Base-by-base conservation (phyloP, 2,888 invertebrate species). In the Coleophora flavipennella region DNA sequence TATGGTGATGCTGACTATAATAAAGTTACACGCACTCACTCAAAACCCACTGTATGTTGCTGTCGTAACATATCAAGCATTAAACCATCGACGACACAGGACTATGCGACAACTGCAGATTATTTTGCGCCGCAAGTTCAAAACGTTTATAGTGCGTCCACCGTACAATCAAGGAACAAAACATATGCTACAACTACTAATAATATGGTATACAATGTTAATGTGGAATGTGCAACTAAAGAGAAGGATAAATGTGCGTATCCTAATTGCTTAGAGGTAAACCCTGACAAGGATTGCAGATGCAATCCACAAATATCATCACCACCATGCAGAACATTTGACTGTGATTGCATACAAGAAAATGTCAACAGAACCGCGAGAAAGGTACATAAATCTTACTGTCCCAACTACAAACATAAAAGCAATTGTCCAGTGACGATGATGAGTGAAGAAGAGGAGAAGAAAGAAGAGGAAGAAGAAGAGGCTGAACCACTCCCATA, bases 361-460 rank as follows among this genome's bases (percentile, higher is more conserved):
- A 52, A 56, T 13, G 42, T 46, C 9, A 69, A 79, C 36, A 59
- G 56, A 38, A 57, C 53, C 8, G 46, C 71, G 2, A 66, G 84
- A 28, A 83, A 80, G 55, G 37, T 46, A 10, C 84, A 84, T 42
- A 69, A 68, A 36, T 64, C 80, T 4, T 83, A 65, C 36, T 84
- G 84, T 50, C 84, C 84, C 2, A 59, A 55, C 2, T 84, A 69
- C 39, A 77, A 68, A 43, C 84, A 84, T 46, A 83, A 79, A 41
- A 43, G 10, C 13, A 68, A 50, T 28, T 84, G 84, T 48, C 81
- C 81, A 9, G 79, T 84, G 2, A 72, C 60, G 7, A 51, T 54
- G 50, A 57, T 58, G 50, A 50, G 55, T 44, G 43, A 62, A 7
- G 77, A 71, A 40, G 79, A 75, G 33, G 69, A 70, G 44, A 64